Evolutionary conservation across 2,888 invertebrate species (phyloP).

Genomic region (Darwinula stevensoni): DNA sequence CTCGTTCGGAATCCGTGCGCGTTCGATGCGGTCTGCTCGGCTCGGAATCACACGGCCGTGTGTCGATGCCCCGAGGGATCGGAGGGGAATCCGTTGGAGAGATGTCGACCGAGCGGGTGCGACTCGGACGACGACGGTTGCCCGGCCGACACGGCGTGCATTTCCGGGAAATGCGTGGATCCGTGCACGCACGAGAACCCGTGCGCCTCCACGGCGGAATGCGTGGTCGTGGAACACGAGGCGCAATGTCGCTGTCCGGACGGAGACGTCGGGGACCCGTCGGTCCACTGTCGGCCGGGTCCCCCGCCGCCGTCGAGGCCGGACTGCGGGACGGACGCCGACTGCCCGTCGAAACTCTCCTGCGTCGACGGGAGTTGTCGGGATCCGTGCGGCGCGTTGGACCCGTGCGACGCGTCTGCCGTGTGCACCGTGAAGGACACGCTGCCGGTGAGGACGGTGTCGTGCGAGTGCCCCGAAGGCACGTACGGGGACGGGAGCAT

Average conservation of each 20-base stretch:
- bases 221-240: conserved; percentile 27
- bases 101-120: conserved; percentile 32
- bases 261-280: conserved; percentile 11
- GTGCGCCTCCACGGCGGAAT: conserved; percentile 43
- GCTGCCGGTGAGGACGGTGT: conserved; percentile 55
- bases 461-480: conserved; percentile 63
- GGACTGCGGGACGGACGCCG: conserved; percentile 47
- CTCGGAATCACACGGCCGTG: background rate
- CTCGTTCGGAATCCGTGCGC: conserved; percentile 22
- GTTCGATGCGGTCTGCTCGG: background rate
- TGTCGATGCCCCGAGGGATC: conserved; percentile 15
- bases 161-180: conserved; percentile 53
- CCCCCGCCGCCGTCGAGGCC: no score
- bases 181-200: conserved; percentile 46
- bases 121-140: conserved; percentile 53
- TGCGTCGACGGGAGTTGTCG: conserved; percentile 53
- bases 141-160: conserved; percentile 50
- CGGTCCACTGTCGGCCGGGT: background rate
- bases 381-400: conserved; percentile 43
- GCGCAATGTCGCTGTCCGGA: conserved; percentile 12
- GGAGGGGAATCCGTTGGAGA: conserved; percentile 14
- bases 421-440: conserved; percentile 54
- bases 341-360: conserved; percentile 46
- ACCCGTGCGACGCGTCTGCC: conserved; percentile 49
- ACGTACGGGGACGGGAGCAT: background rate